Conservation (phyloP, 2,797 vertebrate genomes). For the Alexandromys oeconomus region DNA sequence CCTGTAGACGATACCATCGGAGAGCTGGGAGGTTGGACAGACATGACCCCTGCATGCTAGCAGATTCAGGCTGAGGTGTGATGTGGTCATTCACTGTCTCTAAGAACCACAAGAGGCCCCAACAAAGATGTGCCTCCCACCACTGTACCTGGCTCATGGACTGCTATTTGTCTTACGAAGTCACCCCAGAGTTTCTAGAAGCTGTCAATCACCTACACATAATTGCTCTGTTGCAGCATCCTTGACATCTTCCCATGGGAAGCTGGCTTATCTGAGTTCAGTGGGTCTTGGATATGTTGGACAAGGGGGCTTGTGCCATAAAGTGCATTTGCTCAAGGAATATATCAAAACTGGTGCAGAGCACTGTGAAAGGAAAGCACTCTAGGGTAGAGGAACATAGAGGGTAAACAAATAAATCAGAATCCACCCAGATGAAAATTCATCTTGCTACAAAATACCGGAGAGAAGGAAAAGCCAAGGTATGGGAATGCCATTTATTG, state of each 20-base stretch:
- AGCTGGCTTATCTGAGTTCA: neutral
- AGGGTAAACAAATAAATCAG: neutral
- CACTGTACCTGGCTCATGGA: neutral
- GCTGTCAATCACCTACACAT: neutral
- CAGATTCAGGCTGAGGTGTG: neutral
- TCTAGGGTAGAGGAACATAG: neutral
- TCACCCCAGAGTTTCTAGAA: neutral
- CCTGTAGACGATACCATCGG: neutral
- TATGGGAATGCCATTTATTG: neutral
- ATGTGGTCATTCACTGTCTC: neutral
- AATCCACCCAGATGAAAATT: neutral
- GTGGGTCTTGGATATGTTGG: neutral
- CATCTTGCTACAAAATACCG: neutral
- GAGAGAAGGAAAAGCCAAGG: neutral
- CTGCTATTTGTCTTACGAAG: neutral
- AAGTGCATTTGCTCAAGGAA: conserved; percentile 19
- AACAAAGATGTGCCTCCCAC: neutral
- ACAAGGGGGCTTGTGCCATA: neutral
- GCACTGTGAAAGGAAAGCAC: neutral
- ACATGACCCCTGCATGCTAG: too few species aligned
- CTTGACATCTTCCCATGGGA: neutral
- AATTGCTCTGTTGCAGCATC: neutral
- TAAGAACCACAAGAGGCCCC: neutral
- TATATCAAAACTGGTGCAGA: neutral
- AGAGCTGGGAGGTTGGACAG: neutral